Evolutionary conservation across 2,113 vertebrate genomes (phyloP).

Genomic region (Anoplopoma fimbria): DNA sequence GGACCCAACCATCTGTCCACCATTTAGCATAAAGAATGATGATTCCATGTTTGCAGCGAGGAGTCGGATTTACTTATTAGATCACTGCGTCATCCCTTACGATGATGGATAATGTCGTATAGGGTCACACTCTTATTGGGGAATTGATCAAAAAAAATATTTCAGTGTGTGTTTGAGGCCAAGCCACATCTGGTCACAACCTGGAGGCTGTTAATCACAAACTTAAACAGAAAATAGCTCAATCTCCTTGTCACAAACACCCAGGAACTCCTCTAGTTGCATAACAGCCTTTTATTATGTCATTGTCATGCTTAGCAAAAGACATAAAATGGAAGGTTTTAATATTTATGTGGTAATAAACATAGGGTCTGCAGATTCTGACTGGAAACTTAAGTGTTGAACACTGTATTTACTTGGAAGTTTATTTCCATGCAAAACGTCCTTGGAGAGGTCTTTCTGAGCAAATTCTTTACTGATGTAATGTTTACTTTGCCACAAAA

Average conservation of each 20-base stretch:
- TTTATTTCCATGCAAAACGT: constrained; percentile 54
- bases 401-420: constrained; percentile 40
- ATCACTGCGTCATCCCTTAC: constrained; percentile 52
- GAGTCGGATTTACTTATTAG: constrained; percentile 66
- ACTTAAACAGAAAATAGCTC: constrained; percentile 71
- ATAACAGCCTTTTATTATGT: constrained; percentile 61
- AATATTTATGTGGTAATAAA: constrained; percentile 57
- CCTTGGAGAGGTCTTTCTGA: constrained; percentile 39
- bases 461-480: constrained; percentile 69
- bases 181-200: constrained; percentile 78
- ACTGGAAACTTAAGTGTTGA: constrained; percentile 45
- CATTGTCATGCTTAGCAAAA: constrained; percentile 43
- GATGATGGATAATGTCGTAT: constrained; percentile 65
- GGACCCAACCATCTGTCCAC: constrained; percentile 64
- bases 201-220: constrained; percentile 73
- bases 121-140: constrained; percentile 56
- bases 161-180: constrained; percentile 34
- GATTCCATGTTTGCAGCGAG: constrained; percentile 59
- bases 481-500: constrained; percentile 72
- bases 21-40: constrained; percentile 66
- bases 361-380: constrained; percentile 45
- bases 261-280: constrained; percentile 63
- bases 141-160: constrained; percentile 59
- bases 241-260: constrained; percentile 67
- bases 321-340: constrained; percentile 53